Percentiles rank a stretch among this genome's conserved stretches.
These are phyloP conservation scores for Drosophila picticornis DNA, from an alignment of 2,888 invertebrate genomes.

Conservation along the genomic window DNA sequence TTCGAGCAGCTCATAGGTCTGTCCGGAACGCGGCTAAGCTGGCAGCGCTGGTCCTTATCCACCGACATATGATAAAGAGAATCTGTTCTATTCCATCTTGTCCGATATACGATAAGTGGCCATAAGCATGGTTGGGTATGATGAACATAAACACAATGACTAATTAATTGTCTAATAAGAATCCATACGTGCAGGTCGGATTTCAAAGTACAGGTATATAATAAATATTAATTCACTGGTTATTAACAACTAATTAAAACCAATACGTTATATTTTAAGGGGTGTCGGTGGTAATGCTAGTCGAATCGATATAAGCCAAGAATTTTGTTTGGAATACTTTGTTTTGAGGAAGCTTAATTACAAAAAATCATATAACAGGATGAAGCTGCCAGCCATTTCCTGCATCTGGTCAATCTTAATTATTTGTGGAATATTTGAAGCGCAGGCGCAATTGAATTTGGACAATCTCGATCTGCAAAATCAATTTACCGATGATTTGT, in stretches of 20 bases:
- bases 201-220: constrained; percentile 46
- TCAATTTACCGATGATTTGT: constrained; percentile 75
- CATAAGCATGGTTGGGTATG: constrained; percentile 26
- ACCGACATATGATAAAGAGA: not conserved
- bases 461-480: constrained; percentile 68
- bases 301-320: constrained; percentile 12
- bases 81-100: constrained; percentile 31
- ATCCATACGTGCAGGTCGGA: constrained; percentile 26
- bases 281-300: constrained; percentile 16
- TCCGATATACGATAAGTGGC: constrained; percentile 37
- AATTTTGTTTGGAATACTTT: constrained; percentile 15
- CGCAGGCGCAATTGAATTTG: constrained; percentile 49
- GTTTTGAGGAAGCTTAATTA: constrained; percentile 22
- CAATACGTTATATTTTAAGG: constrained; percentile 12
- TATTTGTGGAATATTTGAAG: constrained; percentile 12
- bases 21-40: too few relatives aligned
- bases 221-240: constrained; percentile 8
- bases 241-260: constrained; percentile 23
- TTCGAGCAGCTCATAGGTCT: too few relatives aligned
- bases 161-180: constrained; percentile 43
- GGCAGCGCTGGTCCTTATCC: not conserved
- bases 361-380: constrained; percentile 28
- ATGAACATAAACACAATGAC: constrained; percentile 55
- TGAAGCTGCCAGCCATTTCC: constrained; percentile 34
- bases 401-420: constrained; percentile 31